Evolutionary conservation across 1,140 invertebrate species (phyloP), one percentile per base, ranked within the genome.

Genomic region (Drosophila nigromelanica): DNA sequence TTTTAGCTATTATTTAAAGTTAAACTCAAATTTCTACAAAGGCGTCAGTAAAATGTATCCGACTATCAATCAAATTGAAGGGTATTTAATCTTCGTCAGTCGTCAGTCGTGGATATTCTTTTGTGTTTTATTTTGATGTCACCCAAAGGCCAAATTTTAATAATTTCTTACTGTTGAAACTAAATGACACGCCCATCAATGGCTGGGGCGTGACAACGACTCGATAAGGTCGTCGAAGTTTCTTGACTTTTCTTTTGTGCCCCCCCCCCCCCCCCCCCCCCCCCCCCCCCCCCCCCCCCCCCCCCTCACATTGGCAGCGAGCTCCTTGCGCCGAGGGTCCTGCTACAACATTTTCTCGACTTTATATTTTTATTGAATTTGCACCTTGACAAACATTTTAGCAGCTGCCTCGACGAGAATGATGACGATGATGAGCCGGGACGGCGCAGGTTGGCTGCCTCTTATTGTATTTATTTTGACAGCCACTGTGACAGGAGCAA

Each of bases 291-390:
- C n/a, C n/a, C n/a, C n/a, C n/a, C n/a, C n/a, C n/a, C n/a, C n/a
- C n/a, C n/a, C n/a, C n/a, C n/a, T n/a, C n/a, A n/a, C n/a, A n/a
- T 30, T 1, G 30, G 5, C 50, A 15, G 24, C 27, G 2, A 33
- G 55, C 40, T 30, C 24, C 27, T 24, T 24, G 55, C 10, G 55
- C 18, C 14, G 37, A 61, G 55, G 39, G 39, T 47, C n/a, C 51
- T 12, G 5, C 48, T 11, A n/a, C 47, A 18, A 45, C 52, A 50
- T 64, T 71, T 63, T 66, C 18, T 66, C 63, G 50, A 63, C 39
- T 70, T 59, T 70, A 47, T 70, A 69, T 73, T 73, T 69, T 73
- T 73, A 73, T 73, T 73, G 71, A 73, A 73, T 73, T 69, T 69
- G 64, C 71, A 69, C 64, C 71, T 73, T 69, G 64, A 73, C 56